phyloP scores from a whole-genome alignment of 2,113 vertebrate species.

The Trogon surrucura region DNA sequence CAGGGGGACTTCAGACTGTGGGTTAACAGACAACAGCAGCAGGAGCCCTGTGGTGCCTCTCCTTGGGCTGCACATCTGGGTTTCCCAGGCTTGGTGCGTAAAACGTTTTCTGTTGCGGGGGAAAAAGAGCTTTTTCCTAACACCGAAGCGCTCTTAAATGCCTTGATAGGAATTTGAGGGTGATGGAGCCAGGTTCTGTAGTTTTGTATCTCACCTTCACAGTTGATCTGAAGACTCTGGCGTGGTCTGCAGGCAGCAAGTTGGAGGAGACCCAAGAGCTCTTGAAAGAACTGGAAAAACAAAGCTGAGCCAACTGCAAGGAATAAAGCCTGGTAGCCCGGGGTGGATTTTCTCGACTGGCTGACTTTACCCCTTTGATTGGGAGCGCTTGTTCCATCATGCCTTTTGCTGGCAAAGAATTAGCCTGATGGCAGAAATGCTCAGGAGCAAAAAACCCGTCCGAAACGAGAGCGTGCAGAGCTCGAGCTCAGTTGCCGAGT shows the following conservation, averaged over 20 bases:
- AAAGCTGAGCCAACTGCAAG: neutral
- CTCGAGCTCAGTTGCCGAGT: neutral
- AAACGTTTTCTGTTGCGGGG: neutral
- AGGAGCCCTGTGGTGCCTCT: neutral
- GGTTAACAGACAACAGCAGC: neutral
- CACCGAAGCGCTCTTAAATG: neutral
- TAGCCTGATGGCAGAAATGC: neutral
- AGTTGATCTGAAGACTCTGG: neutral
- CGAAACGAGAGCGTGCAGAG: neutral
- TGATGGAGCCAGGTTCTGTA: neutral
- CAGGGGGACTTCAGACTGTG: neutral
- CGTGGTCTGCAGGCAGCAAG: neutral
- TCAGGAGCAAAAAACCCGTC: neutral
- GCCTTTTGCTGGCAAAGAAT: constrained; percentile 31
- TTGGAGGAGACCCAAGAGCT: neutral
- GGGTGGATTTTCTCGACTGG: constrained; percentile 20
- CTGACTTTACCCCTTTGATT: constrained; percentile 36
- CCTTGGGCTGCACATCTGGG: too few relatives aligned
- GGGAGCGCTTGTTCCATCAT: constrained; percentile 51
- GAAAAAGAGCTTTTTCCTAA: neutral
- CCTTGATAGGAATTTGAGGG: neutral
- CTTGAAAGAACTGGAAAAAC: constrained; percentile 6
- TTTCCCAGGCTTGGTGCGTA: neutral
- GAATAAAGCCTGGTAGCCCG: neutral
- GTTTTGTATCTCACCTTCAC: neutral